Percentiles rank a stretch among this genome's conserved stretches.
Evolutionary conservation across 2,888 invertebrate genomes (phyloP).

Genomic region (Netelia fuscicornis): DNA sequence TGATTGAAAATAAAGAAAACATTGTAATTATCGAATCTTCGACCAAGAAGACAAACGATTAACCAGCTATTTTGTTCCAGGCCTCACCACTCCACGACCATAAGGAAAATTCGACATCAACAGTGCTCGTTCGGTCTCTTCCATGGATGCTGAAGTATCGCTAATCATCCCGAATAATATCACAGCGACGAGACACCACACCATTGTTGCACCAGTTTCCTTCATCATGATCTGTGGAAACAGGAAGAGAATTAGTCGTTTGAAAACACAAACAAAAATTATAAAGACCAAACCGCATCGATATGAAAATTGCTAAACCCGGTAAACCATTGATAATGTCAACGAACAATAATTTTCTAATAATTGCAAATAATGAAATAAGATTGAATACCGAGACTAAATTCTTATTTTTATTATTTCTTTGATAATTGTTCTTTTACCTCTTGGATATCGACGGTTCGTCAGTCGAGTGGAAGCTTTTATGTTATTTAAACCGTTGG

Average conservation of each 20-base stretch:
- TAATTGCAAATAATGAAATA: neutral
- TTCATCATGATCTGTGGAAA: conserved; percentile 45
- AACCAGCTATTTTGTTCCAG: conserved; percentile 43
- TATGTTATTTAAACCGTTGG: neutral
- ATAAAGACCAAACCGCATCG: neutral
- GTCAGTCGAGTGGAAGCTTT: neutral
- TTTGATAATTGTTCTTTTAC: neutral
- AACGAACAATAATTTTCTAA: conserved; percentile 2
- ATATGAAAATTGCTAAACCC: neutral
- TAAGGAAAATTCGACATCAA: conserved; percentile 68
- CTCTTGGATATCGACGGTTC: conserved; percentile 9
- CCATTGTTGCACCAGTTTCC: conserved; percentile 30
- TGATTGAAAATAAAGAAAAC: conserved; percentile 59
- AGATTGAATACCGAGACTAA: neutral
- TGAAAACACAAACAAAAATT: neutral
- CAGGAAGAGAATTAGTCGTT: neutral
- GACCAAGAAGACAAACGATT: conserved; percentile 66
- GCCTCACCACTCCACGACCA: conserved; percentile 64
- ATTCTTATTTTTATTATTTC: neutral
- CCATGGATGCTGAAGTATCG: conserved; percentile 64
- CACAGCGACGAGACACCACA: conserved; percentile 59
- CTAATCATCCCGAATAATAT: conserved; percentile 66
- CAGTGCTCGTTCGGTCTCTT: conserved; percentile 72
- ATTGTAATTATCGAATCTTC: conserved; percentile 70
- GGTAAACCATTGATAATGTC: neutral